Evolutionary conservation across 2,113 vertebrate genomes (phyloP).

Genomic region (Galemys pyrenaicus): DNA sequence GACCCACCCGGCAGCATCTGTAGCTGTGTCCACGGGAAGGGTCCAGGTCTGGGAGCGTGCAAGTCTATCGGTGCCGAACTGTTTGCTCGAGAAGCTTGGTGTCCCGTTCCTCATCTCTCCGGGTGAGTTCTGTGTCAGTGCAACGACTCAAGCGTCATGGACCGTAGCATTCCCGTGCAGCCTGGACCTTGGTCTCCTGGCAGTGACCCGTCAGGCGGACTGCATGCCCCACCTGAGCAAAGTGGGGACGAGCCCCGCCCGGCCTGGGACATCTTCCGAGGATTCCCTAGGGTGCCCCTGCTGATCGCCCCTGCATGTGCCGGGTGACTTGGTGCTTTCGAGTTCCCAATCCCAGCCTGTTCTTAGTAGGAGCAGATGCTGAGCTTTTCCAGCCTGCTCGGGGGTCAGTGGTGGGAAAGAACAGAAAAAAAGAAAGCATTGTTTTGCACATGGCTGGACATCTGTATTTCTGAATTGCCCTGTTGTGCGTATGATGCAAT

Average conservation of each 20-base stretch:
- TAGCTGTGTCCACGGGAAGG: constrained; percentile 5
- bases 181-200: background rate
- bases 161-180: background rate
- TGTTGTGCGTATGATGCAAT: constrained; percentile 80
- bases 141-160: background rate
- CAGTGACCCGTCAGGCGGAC: background rate
- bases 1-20: background rate
- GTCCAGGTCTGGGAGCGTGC: background rate
- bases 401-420: constrained; percentile 68
- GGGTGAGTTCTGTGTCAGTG: background rate
- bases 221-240: background rate
- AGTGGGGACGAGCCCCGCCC: background rate
- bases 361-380: constrained; percentile 75
- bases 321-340: constrained; percentile 26
- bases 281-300: background rate
- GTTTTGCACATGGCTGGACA: constrained; percentile 74
- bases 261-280: background rate
- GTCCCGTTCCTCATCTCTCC: background rate
- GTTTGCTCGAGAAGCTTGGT: background rate
- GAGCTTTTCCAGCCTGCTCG: constrained; percentile 74
- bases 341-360: constrained; percentile 64
- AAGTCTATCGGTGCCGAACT: background rate
- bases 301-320: background rate
- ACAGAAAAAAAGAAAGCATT: constrained; percentile 77
- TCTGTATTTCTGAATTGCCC: constrained; percentile 79